Base-by-base conservation (phyloP, 2,888 invertebrate species). In the Altica lythri region DNA sequence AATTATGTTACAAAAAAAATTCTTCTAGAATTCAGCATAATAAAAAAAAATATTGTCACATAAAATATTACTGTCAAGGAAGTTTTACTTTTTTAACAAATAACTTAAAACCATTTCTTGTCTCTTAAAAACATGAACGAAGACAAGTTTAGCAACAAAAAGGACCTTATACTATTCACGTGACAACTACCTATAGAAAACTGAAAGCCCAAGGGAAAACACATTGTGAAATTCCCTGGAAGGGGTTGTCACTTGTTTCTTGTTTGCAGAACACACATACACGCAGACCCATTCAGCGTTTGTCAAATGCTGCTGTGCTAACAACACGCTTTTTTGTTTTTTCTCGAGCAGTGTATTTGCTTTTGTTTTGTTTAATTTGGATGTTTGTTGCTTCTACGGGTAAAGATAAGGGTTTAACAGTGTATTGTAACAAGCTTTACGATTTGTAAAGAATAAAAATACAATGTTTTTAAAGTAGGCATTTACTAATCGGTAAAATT, bases 231-330 rank as follows among this genome's bases (percentile, higher is more conserved):
- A 32, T 16, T 32, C 49, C 13, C 29, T 2, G 19, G 30, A 40
- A 32, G 22, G 25, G 29, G 37, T 18, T 49, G 49, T 49, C 49
- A 44, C 50, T 51, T 51, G 50, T 51, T 22, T 34, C 14, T 6
- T 49, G 48, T 48, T 29, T 48, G 25, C 48, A 38, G 40, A 49
- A 49, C 32, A 40, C 30, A 49, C 40, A 47, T 25, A 38, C 62
- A 62, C 61, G 55, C 63, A 64, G 57, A 64, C 37, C 37, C 37
- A 37, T 37, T n/a, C 61, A 67, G 67, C 71, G 73, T 73, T 74
- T 74, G 74, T 73, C 75, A 73, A 73, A 74, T 70, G 72, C 71
- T 40, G 70, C 67, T 67, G 66, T 66, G 67, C 66, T 67, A 66
- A 64, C 72, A 67, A 69, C 70, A 42, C 47, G 45, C 54, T 59